Conservation (phyloP, 2,888 invertebrate species). For the Drosophila picticornis region DNA sequence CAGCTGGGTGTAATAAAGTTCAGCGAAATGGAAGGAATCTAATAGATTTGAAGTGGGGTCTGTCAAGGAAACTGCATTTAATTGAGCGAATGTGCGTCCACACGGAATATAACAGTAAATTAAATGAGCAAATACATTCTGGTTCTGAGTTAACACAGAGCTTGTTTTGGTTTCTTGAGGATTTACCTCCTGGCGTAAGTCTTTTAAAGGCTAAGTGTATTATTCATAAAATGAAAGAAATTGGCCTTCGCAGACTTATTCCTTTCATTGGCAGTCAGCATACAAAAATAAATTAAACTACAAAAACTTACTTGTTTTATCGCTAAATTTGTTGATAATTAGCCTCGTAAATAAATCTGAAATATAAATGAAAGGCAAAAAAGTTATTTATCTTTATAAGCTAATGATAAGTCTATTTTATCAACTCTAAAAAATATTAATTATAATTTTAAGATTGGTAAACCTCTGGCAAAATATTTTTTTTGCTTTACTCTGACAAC, state of each 20-base stretch:
- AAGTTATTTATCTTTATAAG: not conserved
- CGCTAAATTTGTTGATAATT: too few species aligned
- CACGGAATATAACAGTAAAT: constrained; percentile 27
- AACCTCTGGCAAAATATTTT: not conserved
- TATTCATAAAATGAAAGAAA: not conserved
- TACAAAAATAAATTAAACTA: not conserved
- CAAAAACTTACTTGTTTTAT: constrained; percentile 1
- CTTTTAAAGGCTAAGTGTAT: not conserved
- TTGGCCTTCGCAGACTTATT: not conserved
- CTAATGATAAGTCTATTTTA: not conserved
- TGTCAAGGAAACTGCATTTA: constrained; percentile 45
- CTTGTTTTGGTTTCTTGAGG: not conserved
- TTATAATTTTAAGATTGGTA: not conserved
- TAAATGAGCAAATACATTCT: constrained; percentile 14
- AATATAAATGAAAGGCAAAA: not conserved
- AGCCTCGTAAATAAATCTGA: not conserved
- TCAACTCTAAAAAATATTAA: not conserved
- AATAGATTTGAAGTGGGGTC: constrained; percentile 17
- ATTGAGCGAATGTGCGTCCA: constrained; percentile 34
- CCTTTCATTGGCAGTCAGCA: not conserved
- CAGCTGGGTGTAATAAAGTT: constrained; percentile 30
- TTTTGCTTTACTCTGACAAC: not conserved
- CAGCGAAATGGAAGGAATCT: constrained; percentile 36
- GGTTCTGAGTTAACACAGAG: constrained; percentile 4
- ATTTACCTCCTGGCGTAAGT: not conserved